These are phyloP conservation scores for Cinclus cinclus DNA, from an alignment of 2,113 vertebrate genomes.

Conservation along the genomic window DNA sequence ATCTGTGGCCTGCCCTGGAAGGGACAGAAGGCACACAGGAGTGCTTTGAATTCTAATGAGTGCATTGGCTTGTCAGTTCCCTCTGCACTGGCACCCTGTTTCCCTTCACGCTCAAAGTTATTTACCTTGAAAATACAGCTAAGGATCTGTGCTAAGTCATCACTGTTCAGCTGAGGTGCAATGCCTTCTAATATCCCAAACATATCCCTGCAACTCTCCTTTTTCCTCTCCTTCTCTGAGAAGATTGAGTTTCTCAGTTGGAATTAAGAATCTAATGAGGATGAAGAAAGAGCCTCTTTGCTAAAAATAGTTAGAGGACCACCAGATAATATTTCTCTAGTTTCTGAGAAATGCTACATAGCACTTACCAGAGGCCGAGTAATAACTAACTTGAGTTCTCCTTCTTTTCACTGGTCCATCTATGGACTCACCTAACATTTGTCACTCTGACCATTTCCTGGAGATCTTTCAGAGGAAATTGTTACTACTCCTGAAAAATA, in stretches of 20 bases:
- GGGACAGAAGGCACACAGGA: constrained; percentile 15
- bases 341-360: not conserved
- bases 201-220: not conserved
- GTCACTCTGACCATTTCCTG: not conserved
- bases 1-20: constrained; percentile 15
- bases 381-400: not conserved
- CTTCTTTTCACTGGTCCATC: not conserved
- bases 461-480: not conserved
- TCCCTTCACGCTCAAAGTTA: not conserved
- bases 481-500: not conserved
- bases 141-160: not conserved
- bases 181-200: not conserved
- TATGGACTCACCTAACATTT: not conserved
- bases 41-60: constrained; percentile 54
- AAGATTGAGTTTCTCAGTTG: not conserved
- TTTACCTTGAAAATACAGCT: not conserved
- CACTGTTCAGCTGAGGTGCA: not conserved
- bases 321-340: not conserved
- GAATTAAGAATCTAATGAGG: not conserved
- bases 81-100: not conserved
- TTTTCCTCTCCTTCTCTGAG: not conserved
- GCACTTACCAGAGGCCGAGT: not conserved
- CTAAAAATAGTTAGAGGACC: not conserved
- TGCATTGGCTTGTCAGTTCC: not conserved
- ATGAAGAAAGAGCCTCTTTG: not conserved